Percentiles rank a stretch among this genome's conserved stretches.
phyloP scores from a whole-genome alignment of 2,113 vertebrate species.

The Connochaetes taurinus region DNA sequence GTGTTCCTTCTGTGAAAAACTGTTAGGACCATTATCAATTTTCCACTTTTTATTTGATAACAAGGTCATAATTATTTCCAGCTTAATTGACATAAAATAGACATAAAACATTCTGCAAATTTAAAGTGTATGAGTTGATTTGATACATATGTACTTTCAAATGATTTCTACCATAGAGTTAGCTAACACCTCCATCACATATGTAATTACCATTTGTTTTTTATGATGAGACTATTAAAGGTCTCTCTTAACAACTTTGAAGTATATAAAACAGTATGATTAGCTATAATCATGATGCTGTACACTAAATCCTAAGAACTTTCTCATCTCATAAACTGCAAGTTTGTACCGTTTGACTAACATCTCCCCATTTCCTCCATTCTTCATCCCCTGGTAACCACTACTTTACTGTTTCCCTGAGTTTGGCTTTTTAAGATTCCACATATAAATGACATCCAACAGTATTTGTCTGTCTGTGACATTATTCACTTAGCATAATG shows the following conservation, averaged over 20 bases:
- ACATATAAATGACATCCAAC: neutral
- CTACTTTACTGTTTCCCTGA: neutral
- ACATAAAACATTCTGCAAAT: neutral
- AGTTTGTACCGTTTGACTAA: neutral
- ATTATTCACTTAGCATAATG: neutral
- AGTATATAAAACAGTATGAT: neutral
- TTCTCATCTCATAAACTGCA: neutral
- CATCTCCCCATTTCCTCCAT: neutral
- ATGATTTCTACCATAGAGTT: neutral
- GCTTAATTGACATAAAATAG: neutral
- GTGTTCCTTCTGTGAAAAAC: neutral
- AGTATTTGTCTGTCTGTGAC: neutral
- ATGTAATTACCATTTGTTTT: neutral
- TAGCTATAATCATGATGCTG: neutral
- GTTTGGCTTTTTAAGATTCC: neutral
- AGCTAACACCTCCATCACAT: neutral
- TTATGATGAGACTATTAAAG: neutral
- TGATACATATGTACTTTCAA: neutral
- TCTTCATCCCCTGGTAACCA: neutral
- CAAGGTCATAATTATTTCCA: neutral
- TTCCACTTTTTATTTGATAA: neutral
- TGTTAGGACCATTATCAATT: neutral
- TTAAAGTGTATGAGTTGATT: neutral
- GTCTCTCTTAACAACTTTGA: neutral
- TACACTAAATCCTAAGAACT: neutral